phyloP scores from a whole-genome alignment of 1,140 invertebrate genomes.

The Hypsibius dujardini region DNA sequence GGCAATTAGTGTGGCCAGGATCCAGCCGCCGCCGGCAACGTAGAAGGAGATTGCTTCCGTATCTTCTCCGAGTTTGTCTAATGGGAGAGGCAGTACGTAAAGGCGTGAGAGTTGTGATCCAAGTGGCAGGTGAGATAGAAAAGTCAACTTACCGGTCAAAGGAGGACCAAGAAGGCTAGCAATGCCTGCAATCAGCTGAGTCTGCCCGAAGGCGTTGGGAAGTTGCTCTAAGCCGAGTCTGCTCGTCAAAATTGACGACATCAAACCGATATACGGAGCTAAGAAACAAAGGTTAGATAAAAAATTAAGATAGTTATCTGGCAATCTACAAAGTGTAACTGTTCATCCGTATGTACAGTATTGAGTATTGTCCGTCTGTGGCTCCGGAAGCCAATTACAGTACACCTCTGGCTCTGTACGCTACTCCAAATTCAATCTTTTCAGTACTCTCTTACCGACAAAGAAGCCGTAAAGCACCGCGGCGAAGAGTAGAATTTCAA shows the following conservation, averaged over 20 bases:
- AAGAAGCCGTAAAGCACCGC: background rate
- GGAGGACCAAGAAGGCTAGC: background rate
- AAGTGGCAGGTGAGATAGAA: background rate
- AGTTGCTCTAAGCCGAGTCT: background rate
- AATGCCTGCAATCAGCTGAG: background rate
- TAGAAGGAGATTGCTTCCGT: background rate
- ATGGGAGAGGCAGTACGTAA: background rate
- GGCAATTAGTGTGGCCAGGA: background rate
- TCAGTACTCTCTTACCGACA: background rate
- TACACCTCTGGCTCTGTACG: no score
- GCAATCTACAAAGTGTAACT: no score
- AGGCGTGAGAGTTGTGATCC: background rate
- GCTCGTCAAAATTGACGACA: conserved; percentile 5
- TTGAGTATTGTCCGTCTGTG: no score
- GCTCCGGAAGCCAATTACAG: no score
- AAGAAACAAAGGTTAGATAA: background rate
- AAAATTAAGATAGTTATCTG: background rate
- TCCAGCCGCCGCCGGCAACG: background rate
- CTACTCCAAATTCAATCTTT: no score
- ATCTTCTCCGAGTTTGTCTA: background rate
- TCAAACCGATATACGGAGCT: conserved; percentile 12
- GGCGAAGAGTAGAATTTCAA: background rate
- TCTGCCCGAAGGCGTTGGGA: conserved; percentile 7
- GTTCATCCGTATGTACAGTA: no score
- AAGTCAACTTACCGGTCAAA: background rate